A percentile compares a stretch with the other conserved stretches of the same genome.
Evolutionary conservation across 2,888 invertebrate genomes (phyloP).

Genomic region (Ophioninae sp.): DNA sequence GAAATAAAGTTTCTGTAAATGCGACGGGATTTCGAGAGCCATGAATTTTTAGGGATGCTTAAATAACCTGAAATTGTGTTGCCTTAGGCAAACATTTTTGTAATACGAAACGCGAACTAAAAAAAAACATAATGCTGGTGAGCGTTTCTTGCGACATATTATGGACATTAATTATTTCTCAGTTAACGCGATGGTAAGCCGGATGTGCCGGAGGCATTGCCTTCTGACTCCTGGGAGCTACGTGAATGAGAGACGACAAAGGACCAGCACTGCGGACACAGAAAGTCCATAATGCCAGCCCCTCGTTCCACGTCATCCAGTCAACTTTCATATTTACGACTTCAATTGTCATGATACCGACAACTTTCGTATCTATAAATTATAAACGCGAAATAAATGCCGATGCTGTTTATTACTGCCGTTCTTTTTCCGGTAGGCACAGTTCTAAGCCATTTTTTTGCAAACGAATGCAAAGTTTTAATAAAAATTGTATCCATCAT

Average conservation of each 20-base stretch:
- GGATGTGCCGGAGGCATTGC: conserved; percentile 49
- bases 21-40: neutral
- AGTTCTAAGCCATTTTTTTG: neutral
- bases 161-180: conserved; percentile 63
- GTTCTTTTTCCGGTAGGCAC: neutral
- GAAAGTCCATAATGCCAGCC: neutral
- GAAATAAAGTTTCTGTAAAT: neutral
- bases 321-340: neutral
- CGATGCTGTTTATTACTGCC: neutral
- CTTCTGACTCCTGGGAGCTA: neutral
- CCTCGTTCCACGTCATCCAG: neutral
- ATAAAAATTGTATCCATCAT: neutral
- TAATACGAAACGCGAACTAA: neutral
- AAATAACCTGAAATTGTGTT: neutral
- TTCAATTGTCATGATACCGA: neutral
- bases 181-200: conserved; percentile 22
- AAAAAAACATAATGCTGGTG: neutral
- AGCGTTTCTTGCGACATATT: conserved; percentile 10
- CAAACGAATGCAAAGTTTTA: neutral
- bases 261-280: conserved; percentile 7
- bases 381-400: conserved; percentile 4
- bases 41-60: neutral
- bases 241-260: conserved; percentile 19
- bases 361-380: conserved; percentile 11
- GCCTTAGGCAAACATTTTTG: neutral